phyloP scores from a whole-genome alignment of 2,113 vertebrate species.

The Crotalus tigris region DNA sequence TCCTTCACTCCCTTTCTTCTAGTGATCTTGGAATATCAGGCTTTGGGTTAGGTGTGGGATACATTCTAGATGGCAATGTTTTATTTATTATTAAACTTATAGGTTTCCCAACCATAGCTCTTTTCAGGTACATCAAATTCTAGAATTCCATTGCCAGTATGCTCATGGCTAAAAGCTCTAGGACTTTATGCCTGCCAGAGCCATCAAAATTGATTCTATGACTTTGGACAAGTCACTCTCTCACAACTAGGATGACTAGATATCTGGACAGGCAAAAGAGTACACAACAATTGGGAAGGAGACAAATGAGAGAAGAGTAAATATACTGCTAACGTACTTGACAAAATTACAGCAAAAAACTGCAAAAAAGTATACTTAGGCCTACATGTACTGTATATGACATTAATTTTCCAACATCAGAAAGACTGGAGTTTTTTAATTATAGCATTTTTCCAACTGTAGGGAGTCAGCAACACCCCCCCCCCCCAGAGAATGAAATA shows the following conservation, averaged over 20 bases:
- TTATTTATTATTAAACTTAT: too few species aligned
- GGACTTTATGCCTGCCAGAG: background rate
- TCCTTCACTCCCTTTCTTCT: too few species aligned
- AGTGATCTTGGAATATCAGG: too few species aligned
- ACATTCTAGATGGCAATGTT: too few species aligned
- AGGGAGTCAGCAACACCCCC: too few species aligned
- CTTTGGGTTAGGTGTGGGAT: too few species aligned
- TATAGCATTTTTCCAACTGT: background rate
- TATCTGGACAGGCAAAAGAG: background rate
- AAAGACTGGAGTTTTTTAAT: background rate
- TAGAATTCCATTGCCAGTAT: too few species aligned
- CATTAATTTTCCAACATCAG: background rate
- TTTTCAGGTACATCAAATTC: too few species aligned
- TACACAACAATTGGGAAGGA: background rate
- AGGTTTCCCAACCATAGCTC: too few species aligned
- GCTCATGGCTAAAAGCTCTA: too few species aligned
- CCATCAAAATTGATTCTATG: background rate
- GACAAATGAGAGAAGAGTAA: background rate
- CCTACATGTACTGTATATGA: background rate
- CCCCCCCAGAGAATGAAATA: too few species aligned
- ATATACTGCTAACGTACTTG: background rate
- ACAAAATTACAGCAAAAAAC: background rate
- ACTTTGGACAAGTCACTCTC: background rate
- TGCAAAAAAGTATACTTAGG: background rate
- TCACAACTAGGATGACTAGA: background rate